Conservation (phyloP, 2,797 vertebrate species). For the Cyclura pinguis region DNA sequence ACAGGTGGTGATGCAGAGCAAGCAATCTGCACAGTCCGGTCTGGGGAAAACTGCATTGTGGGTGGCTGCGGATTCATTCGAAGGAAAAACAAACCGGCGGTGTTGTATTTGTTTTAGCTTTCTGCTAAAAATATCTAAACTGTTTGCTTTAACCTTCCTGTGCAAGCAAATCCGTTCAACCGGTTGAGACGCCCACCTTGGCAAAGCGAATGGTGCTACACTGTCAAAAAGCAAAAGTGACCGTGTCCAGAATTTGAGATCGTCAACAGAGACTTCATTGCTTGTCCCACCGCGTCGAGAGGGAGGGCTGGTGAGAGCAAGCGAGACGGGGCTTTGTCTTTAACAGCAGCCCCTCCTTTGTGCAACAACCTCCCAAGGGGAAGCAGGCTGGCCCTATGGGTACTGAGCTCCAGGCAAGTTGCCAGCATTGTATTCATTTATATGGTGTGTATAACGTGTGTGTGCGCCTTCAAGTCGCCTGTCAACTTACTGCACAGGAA, state of each 20-base stretch:
- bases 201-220: background rate
- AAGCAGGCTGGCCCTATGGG: too few species aligned
- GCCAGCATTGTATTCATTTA: too few species aligned
- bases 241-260: background rate
- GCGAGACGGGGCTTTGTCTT: too few species aligned
- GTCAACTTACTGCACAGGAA: too few species aligned
- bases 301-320: too few species aligned
- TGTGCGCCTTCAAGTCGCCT: too few species aligned
- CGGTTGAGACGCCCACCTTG: background rate
- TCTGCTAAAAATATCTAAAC: background rate
- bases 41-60: background rate
- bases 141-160: background rate
- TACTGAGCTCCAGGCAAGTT: too few species aligned
- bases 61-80: background rate
- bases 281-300: too few species aligned
- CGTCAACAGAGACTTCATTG: background rate
- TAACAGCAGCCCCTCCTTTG: too few species aligned
- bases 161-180: background rate
- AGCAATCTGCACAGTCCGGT: background rate
- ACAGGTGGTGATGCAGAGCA: conserved; percentile 7
- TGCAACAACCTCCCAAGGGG: too few species aligned
- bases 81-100: background rate
- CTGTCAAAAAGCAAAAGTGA: background rate
- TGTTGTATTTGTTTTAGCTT: background rate
- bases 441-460: too few species aligned